These are phyloP conservation scores for Coendou prehensilis DNA, from an alignment of 2,797 vertebrate genomes.

Conservation along the genomic window DNA sequence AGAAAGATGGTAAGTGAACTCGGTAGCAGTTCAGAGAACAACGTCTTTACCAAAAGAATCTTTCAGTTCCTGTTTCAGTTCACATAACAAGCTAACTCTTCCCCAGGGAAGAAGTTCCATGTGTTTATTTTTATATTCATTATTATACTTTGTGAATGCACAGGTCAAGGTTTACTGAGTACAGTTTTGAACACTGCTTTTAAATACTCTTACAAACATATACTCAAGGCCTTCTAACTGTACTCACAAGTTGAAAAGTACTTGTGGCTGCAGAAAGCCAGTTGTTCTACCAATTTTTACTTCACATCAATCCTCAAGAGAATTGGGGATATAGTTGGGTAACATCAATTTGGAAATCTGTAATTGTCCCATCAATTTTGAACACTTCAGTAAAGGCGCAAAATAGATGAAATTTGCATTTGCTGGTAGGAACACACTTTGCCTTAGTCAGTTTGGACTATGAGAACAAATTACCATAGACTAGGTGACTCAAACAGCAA, in stretches of 20 bases:
- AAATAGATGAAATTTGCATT: neutral
- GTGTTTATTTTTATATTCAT: slow-evolving; percentile 48
- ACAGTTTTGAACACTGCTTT: neutral
- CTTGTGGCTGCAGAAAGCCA: neutral
- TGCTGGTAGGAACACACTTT: neutral
- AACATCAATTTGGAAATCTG: slow-evolving; percentile 14
- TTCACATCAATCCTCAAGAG: neutral
- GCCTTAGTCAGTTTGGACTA: neutral
- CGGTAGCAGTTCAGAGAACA: neutral
- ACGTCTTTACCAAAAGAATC: neutral
- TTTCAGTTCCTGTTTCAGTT: slow-evolving; percentile 56
- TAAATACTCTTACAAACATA: neutral
- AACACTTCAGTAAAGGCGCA: neutral
- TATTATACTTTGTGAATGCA: neutral
- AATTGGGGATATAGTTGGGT: neutral
- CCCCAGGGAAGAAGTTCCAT: neutral
- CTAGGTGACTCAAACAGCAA: neutral
- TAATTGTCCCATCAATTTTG: neutral
- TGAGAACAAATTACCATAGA: neutral
- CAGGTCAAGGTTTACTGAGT: slow-evolving; percentile 50
- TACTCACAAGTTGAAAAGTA: slow-evolving; percentile 1
- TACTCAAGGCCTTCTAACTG: neutral
- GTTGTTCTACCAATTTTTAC: neutral
- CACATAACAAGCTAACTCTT: neutral
- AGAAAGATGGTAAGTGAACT: neutral